phyloP scores from a whole-genome alignment of 2,888 invertebrate species.

The Acanthosepion esculentum region DNA sequence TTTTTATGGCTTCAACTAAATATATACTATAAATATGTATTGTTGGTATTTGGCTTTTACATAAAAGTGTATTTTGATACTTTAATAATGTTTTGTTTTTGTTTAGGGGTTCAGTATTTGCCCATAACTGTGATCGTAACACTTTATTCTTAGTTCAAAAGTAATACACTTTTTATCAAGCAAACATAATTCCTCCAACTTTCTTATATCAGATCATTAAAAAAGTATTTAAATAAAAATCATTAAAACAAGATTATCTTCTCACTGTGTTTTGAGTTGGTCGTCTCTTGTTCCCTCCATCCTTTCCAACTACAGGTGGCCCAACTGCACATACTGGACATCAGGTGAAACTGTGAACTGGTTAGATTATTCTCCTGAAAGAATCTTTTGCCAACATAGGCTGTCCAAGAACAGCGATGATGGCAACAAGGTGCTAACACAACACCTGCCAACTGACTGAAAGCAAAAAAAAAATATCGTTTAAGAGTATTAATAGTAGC shows the following conservation, averaged over 20 bases:
- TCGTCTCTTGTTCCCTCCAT: conserved; percentile 55
- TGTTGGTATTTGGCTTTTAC: no score
- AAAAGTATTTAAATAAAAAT: not conserved
- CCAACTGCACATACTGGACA: conserved; percentile 91
- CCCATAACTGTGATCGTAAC: no score
- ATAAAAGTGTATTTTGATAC: no score
- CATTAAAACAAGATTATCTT: not conserved
- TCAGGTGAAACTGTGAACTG: conserved; percentile 82
- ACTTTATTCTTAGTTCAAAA: no score
- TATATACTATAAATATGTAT: no score
- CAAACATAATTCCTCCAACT: no score
- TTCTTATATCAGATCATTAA: not conserved
- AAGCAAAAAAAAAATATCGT: conserved; percentile 35
- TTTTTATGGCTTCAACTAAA: no score
- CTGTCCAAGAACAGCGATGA: conserved; percentile 85
- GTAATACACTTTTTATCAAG: no score
- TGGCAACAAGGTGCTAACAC: conserved; percentile 92
- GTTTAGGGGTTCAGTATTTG: no score
- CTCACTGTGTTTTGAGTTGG: not conserved
- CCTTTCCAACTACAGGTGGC: conserved; percentile 82
- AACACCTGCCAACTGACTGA: conserved; percentile 74
- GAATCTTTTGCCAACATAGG: conserved; percentile 83
- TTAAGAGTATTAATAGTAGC: no score
- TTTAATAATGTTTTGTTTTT: no score
- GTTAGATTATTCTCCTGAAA: conserved; percentile 75